Evolutionary conservation across 2,113 vertebrate genomes (phyloP), one percentile per base, ranked within the genome.

Genomic region (Orthonyx spaldingii): DNA sequence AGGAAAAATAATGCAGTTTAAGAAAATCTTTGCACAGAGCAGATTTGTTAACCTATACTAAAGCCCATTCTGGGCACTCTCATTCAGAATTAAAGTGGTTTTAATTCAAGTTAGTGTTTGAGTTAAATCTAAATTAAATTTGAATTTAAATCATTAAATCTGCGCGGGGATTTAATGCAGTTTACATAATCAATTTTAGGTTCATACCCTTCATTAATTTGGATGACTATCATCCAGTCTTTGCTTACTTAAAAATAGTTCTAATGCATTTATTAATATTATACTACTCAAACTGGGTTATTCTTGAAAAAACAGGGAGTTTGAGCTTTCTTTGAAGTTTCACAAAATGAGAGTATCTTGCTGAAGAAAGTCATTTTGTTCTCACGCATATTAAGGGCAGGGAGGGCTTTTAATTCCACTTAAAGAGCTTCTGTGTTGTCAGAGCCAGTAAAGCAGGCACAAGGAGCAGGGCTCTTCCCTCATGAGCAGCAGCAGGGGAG

Each of bases 91-190:
- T 96, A 85, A 96, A 96, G 91, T 92, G 89, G 69, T n/a, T 97
- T 95, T 96, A 96, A 95, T 96, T 95, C 93, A 96, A 93, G 87
- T 83, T 84, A 82, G 94, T 93, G 89, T 94, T 97, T 95, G 96
- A 96, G 94, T 93, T 97, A 92, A 93, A 94, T 96, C 94, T 92
- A 96, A 97, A 97, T 96, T 97, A 96, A 97, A 96, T 97, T 97
- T 97, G 96, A 96, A 93, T 96, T 96, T 92, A 97, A 96, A 97
- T 95, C 96, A 97, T 97, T 97, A 97, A 93, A 94, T 97, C 94
- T 96, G 89, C 0, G 2, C 32, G 33, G 89, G 91, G 96, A 94
- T 96, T 97, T 94, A 94, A 88, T 82, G 89, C 24, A 20, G 95
- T 96, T 96, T 97, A 97, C 89, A 94, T 94, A 97, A 97, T 96